Base-by-base conservation (phyloP, 2,797 vertebrate species). In the Fistularia commersonii region DNA sequence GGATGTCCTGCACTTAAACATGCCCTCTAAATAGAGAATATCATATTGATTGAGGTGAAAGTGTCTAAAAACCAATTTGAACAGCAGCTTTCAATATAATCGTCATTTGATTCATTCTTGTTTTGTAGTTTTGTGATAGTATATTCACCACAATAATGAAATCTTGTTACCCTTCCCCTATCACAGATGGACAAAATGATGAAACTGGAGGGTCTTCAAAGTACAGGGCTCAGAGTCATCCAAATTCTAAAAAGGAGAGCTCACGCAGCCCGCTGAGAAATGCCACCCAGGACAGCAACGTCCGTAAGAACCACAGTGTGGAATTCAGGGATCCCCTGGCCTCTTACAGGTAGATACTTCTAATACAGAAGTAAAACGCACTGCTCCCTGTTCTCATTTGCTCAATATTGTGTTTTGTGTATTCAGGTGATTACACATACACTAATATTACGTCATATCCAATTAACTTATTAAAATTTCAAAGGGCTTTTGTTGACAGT, bases 261-360 rank as follows among this genome's bases (percentile, higher is more conserved):
- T 95, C 94, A 48, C 94, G 94, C 50, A 95, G 94, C 72, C 96
- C 95, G 7, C 88, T 98, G 46, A 91, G 93, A 80, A 93, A 81
- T 13, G 93, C 94, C 64, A 96, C 94, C 8, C 89, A 95, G 72
- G 93, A 97, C 69, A 95, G 91, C 82, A 97, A 96, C 14, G 91
- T 96, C 60, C 89, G 87, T 50, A 93, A 87, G 66, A 90, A 72
- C 74, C 90, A 50, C 60, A 88, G 48, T 7, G 93, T 96, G 66
- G 94, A 93, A 60, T 95, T 96, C 43, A 90, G 83, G 58, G 94
- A 96, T 7, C 92, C 94, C 0, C 69, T 95, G 69, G 84, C 87
- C 72, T 93, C 92, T 0, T 93, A 93, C 84, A 94, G 95, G 95
- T 98, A 71, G 1, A 31, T 43, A 42, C n/a, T 42, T 14, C 8